Evolutionary conservation across 2,797 vertebrate species (phyloP).

Genomic region (Pteropus rufus): DNA sequence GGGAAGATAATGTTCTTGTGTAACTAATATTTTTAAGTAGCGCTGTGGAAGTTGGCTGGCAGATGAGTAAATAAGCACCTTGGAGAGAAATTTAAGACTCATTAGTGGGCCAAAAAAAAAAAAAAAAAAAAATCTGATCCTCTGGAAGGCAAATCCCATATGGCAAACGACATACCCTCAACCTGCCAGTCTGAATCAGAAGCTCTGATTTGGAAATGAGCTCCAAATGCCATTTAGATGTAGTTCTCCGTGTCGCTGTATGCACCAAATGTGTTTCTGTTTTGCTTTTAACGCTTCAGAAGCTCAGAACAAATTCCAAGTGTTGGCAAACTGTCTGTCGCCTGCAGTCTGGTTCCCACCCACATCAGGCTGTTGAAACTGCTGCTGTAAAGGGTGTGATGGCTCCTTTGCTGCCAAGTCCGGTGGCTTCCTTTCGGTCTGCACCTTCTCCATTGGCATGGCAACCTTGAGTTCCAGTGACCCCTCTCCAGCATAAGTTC

Average conservation of each 20-base stretch:
- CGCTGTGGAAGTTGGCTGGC: neutral
- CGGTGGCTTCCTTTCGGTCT: neutral
- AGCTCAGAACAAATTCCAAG: constrained; percentile 14
- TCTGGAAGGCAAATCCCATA: neutral
- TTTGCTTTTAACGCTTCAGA: constrained; percentile 62
- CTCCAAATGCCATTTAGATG: neutral
- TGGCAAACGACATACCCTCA: neutral
- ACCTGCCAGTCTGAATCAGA: neutral
- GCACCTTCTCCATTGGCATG: fast-evolving
- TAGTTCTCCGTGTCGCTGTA: neutral
- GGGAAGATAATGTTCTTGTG: neutral
- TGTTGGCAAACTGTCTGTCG: constrained; percentile 40
- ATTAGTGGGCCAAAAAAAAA: neutral
- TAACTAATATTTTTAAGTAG: neutral
- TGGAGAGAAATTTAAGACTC: neutral
- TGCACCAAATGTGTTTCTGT: constrained; percentile 48
- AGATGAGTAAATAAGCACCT: neutral
- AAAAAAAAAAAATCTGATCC: neutral
- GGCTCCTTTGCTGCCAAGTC: neutral
- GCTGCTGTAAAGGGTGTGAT: neutral
- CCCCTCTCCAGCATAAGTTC: neutral
- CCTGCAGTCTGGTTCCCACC: constrained; percentile 46
- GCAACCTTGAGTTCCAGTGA: neutral
- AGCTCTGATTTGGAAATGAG: neutral
- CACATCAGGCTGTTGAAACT: neutral